Evolutionary conservation across 2,113 vertebrate genomes (phyloP), one percentile per base, ranked within the genome.

Genomic region (Neogale vison): DNA sequence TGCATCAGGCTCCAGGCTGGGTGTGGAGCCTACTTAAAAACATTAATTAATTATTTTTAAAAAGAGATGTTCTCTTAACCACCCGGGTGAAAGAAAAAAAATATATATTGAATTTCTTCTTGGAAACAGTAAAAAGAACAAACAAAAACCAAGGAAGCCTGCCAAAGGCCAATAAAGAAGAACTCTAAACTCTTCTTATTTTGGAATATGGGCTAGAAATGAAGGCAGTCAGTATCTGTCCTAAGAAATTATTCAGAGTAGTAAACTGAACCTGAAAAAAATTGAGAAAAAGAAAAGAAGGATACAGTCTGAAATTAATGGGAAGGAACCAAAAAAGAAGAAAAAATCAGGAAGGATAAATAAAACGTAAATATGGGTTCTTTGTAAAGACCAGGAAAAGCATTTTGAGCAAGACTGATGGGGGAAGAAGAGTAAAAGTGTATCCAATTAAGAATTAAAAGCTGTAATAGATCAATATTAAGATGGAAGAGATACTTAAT

Each of bases 231-330:
- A 23, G 14, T 67, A 36, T 47, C n/a, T 3, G 21, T 94, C 31
- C 18, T 59, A 72, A 89, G 61, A 80, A 94, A 80, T 69, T 72
- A 26, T 24, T 93, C 36, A 95, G 55, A 79, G 1, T 90, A 50
- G 61, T 90, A 79, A 96, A 81, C 29, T 92, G 77, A 92, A 45
- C 74, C 57, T 55, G 4, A 95, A 93, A n/a, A 76, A 76, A 91
- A 76, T 34, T 52, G 52, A 3, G 50, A 42, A 88, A 23, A 86
- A 45, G 55, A 85, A 90, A 83, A 77, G 85, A 61, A 84, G 71
- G 13, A 26, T 79, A 84, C 76, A 93, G 80, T 61, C 50, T 91
- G 42, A 85, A 94, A 85, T 82, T 82, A 84, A 26, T 72, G 59
- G 47, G 83, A 95, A 83, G 11, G 11, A 91, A 93, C 39, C 47